phyloP scores from a whole-genome alignment of 2,888 invertebrate genomes.

The Acrobasis consociella region DNA sequence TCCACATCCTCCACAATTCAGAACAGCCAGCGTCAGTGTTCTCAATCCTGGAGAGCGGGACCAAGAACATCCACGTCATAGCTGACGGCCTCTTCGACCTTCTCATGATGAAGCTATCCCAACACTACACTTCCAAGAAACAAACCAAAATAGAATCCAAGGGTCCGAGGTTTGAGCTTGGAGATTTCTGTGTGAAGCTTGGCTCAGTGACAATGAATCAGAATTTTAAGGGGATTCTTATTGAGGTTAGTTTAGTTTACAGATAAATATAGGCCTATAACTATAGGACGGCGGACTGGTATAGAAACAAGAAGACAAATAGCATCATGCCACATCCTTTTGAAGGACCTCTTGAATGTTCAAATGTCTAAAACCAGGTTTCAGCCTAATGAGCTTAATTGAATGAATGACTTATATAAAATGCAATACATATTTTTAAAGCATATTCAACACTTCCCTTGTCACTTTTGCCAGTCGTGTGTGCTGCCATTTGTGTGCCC shows the following conservation, averaged over 20 bases:
- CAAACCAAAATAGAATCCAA: slow-evolving; percentile 94
- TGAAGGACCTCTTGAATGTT: no score
- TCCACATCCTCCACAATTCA: slow-evolving; percentile 97
- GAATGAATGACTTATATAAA: no score
- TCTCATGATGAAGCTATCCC: slow-evolving; percentile 93
- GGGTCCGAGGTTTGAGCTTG: slow-evolving; percentile 93
- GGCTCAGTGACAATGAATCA: slow-evolving; percentile 96
- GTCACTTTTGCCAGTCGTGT: no score
- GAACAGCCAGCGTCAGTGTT: slow-evolving; percentile 98
- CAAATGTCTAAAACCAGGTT: no score
- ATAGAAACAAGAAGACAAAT: no score
- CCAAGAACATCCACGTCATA: slow-evolving; percentile 92
- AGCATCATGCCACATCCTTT: no score
- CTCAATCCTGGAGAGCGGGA: slow-evolving; percentile 93
- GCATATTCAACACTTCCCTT: no score
- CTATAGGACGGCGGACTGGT: no score
- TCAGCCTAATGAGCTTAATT: no score
- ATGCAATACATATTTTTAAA: no score
- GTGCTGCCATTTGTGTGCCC: no score
- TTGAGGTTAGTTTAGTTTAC: slow-evolving; percentile 86
- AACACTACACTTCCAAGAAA: slow-evolving; percentile 94
- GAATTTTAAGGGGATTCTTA: slow-evolving; percentile 95
- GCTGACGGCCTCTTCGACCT: slow-evolving; percentile 96
- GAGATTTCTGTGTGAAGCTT: slow-evolving; percentile 96
- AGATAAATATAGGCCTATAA: no score